These are phyloP conservation scores for Morus bassanus DNA, from an alignment of 2,797 vertebrate species.

Conservation along the genomic window DNA sequence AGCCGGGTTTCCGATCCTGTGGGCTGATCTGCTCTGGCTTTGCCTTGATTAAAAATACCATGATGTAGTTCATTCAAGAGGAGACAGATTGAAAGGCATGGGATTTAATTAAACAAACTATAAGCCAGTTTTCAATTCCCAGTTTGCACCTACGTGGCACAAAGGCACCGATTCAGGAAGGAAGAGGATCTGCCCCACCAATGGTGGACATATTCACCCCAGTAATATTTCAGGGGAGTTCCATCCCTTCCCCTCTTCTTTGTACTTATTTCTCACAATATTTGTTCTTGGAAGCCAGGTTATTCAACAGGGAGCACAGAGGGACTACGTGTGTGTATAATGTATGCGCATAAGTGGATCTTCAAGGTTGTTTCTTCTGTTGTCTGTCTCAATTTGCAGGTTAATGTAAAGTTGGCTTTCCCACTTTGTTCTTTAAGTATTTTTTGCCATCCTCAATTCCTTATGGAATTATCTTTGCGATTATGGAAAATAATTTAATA, in stretches of 20 bases:
- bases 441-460: not conserved
- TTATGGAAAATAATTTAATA: constrained; percentile 15
- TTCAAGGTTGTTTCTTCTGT: not conserved
- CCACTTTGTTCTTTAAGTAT: constrained; percentile 17
- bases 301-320: not conserved
- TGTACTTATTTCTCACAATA: not conserved
- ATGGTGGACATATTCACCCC: not conserved
- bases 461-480: constrained; percentile 39
- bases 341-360: not conserved
- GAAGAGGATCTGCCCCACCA: not conserved
- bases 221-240: not conserved
- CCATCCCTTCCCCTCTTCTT: not conserved
- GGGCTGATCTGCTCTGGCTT: not conserved
- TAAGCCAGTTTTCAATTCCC: not conserved
- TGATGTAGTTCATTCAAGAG: not conserved
- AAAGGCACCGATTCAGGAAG: not conserved
- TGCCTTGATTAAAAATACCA: constrained; percentile 2
- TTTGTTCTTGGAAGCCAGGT: not conserved
- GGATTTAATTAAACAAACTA: not conserved
- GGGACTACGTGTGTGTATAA: not conserved
- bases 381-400: constrained; percentile 13
- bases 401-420: constrained; percentile 6
- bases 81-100: not conserved
- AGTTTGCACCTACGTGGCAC: not conserved
- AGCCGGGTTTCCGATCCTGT: not conserved